A percentile compares a stretch with the other conserved stretches of the same genome.
Conservation (phyloP, 1,140 invertebrate genomes). For the Dolichoris vasculosae region DNA sequence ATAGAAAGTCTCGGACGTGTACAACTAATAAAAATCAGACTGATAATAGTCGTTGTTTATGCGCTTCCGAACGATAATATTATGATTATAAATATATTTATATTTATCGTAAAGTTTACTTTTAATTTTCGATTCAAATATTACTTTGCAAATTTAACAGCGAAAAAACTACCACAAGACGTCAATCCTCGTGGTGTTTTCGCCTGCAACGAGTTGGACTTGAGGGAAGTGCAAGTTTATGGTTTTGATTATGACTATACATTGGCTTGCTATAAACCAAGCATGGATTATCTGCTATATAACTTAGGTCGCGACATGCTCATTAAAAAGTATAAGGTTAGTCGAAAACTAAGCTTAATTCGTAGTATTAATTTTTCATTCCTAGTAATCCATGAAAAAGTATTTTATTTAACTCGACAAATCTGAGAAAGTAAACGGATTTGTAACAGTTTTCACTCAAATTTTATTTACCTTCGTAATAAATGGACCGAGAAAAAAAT, state of each 20-base stretch:
- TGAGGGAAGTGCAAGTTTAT: slow-evolving; percentile 94
- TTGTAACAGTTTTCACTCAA: too few relatives aligned
- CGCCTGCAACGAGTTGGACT: slow-evolving; percentile 96
- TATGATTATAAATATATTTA: neutral
- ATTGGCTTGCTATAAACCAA: slow-evolving; percentile 94
- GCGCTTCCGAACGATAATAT: neutral
- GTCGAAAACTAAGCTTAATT: slow-evolving; percentile 2
- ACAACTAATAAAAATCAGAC: too few relatives aligned
- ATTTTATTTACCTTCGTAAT: too few relatives aligned
- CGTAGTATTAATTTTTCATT: neutral
- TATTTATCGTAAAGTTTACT: neutral
- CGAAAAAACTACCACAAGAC: slow-evolving; percentile 90
- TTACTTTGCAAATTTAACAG: slow-evolving; percentile 70
- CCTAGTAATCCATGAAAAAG: too few relatives aligned
- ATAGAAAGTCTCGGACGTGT: too few relatives aligned
- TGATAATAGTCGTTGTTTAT: too few relatives aligned
- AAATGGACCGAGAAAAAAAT: too few relatives aligned
- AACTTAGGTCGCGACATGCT: slow-evolving; percentile 91
- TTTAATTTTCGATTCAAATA: neutral
- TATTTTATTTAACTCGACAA: too few relatives aligned
- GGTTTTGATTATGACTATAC: slow-evolving; percentile 99
- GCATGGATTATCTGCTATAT: slow-evolving; percentile 93
- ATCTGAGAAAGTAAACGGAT: too few relatives aligned
- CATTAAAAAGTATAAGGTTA: slow-evolving; percentile 90
- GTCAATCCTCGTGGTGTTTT: slow-evolving; percentile 91